Conservation (phyloP, 2,113 vertebrate genomes). For the Oryctolagus cuniculus region mOryCun1.1 NC_091442.1:116082001-116082500, state of each 20-base stretch:
- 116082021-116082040: not conserved
- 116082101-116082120: not conserved
- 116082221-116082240: no score
- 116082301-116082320: not conserved
- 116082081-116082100: not conserved
- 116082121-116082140: not conserved
- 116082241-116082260: no score
- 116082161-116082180: not conserved
- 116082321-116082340: not conserved
- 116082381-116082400: not conserved
- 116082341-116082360: not conserved
- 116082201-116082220: not conserved
- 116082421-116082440: not conserved
- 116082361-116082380: not conserved
- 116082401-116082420: not conserved
- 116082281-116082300: not conserved
- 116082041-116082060: not conserved
- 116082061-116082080: not conserved
- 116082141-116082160: not conserved
- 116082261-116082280: not conserved
- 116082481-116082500: not conserved
- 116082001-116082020: not conserved
- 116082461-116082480: not conserved
- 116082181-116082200: not conserved
- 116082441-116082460: not conserved